Base-by-base conservation (phyloP, 1,140 invertebrate genomes). In the Amphibalanus amphitrite region DNA sequence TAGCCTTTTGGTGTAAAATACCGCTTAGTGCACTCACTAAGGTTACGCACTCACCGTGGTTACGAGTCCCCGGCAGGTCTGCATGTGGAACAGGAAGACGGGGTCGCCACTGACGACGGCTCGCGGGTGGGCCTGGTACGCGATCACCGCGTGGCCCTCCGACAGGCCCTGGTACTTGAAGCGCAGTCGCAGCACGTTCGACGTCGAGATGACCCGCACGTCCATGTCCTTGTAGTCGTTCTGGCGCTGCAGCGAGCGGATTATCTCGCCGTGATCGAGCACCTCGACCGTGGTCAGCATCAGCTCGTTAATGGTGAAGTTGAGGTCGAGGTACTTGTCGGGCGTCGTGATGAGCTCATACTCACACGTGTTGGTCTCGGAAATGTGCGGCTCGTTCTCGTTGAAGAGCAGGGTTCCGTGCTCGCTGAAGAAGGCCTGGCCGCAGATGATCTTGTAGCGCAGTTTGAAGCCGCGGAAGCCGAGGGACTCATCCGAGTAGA, bases 381-480 rank as follows among this genome's bases (percentile, higher is more conserved):
- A 28, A 8, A 67, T 28, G 65, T 67, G 65, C n/a, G 8, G 26
- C 4, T 67, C 26, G 26, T 28, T 67, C 65, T 67, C 65, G 8
- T 26, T 28, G 17, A 67, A 67, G 3, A 67, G 65, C 23, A 67
- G 65, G 3, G 65, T 67, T 3, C 65, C 65, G 65, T 67, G 65
- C 23, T 67, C 65, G 26, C 26, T 67, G 65, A 67, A 67, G 65
- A 67, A 67, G 6, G 65, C 23, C 10, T 26, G 26, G 28, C 65
- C 65, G 65, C 65, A 67, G 28, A 20, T 1, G n/a, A 67, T 26
- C 65, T 10, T 67, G 28, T 67, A 67, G 65, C 26, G n/a, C 10
- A 67, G 65, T 26, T 67, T 67, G 28, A 67, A 67, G 65, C 65
- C 65, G n/a, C 65, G 65, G 65, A 67, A 67, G 28, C 65, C 65